Percentiles rank a stretch among this genome's conserved stretches.
Conservation (phyloP, 2,797 vertebrate genomes). For the Poecilia gillii region DNA sequence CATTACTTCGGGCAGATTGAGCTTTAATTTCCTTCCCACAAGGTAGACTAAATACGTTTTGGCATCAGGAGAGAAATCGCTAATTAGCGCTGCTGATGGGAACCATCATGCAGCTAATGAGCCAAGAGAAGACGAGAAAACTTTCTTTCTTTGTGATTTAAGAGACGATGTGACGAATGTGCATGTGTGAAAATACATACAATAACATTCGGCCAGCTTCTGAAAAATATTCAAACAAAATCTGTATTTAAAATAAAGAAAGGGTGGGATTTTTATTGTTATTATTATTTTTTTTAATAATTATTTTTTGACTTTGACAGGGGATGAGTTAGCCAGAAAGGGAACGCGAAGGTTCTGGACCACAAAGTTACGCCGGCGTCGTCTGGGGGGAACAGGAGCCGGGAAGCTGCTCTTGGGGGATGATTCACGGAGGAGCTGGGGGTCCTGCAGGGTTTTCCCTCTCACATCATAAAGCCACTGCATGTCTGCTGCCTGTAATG, state of each 20-base stretch:
- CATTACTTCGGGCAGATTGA: neutral
- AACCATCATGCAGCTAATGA: slow-evolving; percentile 6
- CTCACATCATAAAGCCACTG: slow-evolving; percentile 10
- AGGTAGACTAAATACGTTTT: slow-evolving; percentile 5
- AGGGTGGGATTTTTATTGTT: neutral
- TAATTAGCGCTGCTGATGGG: slow-evolving; percentile 10
- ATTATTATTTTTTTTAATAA: neutral
- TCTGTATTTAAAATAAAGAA: neutral
- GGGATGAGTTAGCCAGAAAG: neutral
- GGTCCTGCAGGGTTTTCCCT: slow-evolving; percentile 2
- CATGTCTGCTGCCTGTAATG: slow-evolving; percentile 6
- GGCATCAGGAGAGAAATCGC: slow-evolving; percentile 2
- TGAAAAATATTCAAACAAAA: neutral
- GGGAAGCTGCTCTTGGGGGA: neutral
- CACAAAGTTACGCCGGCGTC: neutral
- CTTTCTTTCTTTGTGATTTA: neutral
- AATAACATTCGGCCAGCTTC: neutral
- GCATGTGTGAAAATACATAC: neutral
- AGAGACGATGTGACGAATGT: neutral
- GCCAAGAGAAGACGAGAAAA: neutral
- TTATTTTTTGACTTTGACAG: neutral
- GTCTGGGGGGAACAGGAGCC: neutral
- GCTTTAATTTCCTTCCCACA: slow-evolving; percentile 6
- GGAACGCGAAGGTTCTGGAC: neutral
- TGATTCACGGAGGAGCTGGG: neutral